A percentile compares a stretch with the other conserved stretches of the same genome.
These are phyloP conservation scores for Premnoplex brunnescens DNA, from an alignment of 2,797 vertebrate species.

Conservation along the genomic window DNA sequence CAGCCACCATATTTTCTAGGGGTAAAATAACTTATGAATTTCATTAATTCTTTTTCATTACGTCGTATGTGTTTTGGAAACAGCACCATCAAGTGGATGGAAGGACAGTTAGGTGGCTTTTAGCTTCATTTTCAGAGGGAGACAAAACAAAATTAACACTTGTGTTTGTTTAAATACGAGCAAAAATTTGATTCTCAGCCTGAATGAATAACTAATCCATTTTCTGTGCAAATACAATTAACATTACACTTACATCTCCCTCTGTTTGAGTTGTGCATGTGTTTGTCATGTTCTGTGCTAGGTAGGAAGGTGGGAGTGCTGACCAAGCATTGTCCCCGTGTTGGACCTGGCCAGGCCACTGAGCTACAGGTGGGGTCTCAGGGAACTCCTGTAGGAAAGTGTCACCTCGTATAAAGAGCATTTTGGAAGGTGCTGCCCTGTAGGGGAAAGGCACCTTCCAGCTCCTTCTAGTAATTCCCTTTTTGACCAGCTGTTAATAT, in stretches of 20 bases:
- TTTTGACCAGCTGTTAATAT: not conserved
- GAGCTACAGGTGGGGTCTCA: not conserved
- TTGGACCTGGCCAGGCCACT: not conserved
- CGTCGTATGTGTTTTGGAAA: not conserved
- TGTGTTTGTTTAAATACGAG: not conserved
- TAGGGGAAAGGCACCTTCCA: not conserved
- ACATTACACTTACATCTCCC: accelerated
- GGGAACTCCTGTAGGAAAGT: not conserved
- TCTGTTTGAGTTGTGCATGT: not conserved
- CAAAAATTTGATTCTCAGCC: not conserved
- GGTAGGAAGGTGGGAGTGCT: accelerated
- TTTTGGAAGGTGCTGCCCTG: not conserved
- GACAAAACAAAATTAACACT: not conserved
- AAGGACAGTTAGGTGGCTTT: not conserved
- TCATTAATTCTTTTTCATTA: not conserved
- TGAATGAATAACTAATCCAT: not conserved
- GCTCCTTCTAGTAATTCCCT: not conserved
- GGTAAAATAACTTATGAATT: not conserved
- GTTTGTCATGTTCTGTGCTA: not conserved
- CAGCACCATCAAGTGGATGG: not conserved
- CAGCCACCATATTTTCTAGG: not conserved
- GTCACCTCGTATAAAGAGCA: not conserved
- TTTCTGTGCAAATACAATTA: not conserved
- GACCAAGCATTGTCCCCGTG: accelerated
- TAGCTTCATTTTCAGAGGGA: not conserved